Conservation (phyloP, 2,113 vertebrate genomes). For the Nycticorax nycticorax region DNA sequence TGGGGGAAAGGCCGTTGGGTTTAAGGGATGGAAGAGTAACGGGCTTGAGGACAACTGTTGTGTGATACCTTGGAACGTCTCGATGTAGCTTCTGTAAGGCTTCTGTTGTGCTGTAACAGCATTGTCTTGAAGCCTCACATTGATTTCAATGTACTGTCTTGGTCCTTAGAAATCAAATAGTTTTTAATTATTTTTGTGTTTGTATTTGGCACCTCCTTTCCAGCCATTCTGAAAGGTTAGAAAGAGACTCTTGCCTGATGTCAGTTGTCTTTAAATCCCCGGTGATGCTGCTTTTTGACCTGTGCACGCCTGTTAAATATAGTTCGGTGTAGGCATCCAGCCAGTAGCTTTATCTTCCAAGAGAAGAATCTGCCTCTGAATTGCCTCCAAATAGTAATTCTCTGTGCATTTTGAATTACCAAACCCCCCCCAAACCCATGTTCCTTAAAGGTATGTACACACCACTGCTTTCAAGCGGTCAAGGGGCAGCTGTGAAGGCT, state of each 20-base stretch:
- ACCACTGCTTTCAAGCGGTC: background rate
- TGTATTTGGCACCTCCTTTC: background rate
- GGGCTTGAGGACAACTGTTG: too few relatives aligned
- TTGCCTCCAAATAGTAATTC: background rate
- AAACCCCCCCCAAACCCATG: background rate
- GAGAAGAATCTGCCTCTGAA: background rate
- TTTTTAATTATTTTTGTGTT: background rate
- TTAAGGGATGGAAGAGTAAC: background rate
- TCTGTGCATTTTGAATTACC: background rate
- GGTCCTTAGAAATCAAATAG: background rate
- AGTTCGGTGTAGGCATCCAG: background rate
- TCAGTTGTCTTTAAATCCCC: background rate
- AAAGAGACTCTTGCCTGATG: background rate
- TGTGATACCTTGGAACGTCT: background rate
- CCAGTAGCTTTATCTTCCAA: background rate
- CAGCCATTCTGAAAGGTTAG: background rate
- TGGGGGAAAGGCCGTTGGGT: background rate
- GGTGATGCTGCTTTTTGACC: background rate
- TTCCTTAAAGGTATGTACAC: background rate
- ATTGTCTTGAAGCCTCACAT: background rate
- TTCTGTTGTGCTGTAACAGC: background rate
- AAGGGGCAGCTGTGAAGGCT: background rate
- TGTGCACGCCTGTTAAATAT: accelerated
- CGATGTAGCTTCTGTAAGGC: background rate
- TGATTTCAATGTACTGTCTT: background rate